These are phyloP conservation scores for Gephyroberyx darwinii DNA, from an alignment of 2,797 vertebrate species.

Conservation along the genomic window DNA sequence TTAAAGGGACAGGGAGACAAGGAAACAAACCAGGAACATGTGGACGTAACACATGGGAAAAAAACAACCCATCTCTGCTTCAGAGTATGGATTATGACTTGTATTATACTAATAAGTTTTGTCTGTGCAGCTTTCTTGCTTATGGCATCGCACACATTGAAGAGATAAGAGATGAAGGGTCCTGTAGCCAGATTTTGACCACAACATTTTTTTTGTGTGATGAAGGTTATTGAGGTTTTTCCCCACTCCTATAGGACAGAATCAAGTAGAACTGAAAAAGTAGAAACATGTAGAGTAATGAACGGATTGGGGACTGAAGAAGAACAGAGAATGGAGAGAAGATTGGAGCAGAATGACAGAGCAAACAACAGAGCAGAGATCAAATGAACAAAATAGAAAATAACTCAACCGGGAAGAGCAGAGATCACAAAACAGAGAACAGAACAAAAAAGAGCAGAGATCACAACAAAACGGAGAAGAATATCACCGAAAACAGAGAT, in stretches of 20 bases:
- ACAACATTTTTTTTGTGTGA: conserved; percentile 8
- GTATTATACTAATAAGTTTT: conserved; percentile 21
- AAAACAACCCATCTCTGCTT: conserved; percentile 26
- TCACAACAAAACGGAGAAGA: conserved; percentile 8
- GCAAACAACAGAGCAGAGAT: neutral
- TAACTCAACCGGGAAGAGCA: neutral
- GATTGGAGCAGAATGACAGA: neutral
- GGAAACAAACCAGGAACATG: too few relatives aligned
- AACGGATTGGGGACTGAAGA: neutral
- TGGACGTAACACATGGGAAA: conserved; percentile 17
- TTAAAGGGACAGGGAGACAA: too few relatives aligned
- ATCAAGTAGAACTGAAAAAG: neutral
- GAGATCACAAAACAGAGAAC: conserved; percentile 21
- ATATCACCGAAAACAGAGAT: neutral
- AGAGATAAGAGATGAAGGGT: conserved; percentile 28
- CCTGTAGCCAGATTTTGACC: conserved; percentile 23
- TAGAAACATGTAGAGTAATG: neutral
- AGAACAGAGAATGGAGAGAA: neutral
- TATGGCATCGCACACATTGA: conserved; percentile 13
- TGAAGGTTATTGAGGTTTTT: conserved; percentile 7
- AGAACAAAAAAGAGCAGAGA: conserved; percentile 26
- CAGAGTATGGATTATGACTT: conserved; percentile 41
- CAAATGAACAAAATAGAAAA: neutral
- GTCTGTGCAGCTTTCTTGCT: conserved; percentile 30
- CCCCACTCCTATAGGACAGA: neutral